Percentiles rank a stretch among this genome's conserved stretches.
Evolutionary conservation across 2,888 invertebrate species (phyloP).

Genomic region (Allolobophora icterica): DNA sequence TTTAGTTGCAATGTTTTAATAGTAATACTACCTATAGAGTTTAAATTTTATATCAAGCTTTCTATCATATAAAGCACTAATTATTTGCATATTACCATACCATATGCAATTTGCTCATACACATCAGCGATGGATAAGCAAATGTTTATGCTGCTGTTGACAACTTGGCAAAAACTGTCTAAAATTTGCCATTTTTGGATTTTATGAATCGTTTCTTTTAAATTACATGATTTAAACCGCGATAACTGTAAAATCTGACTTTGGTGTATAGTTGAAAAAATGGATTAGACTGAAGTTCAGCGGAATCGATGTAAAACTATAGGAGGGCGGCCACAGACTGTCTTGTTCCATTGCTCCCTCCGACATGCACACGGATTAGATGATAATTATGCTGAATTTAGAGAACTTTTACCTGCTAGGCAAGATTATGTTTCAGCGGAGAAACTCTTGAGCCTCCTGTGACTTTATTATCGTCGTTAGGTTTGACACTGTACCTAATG

Average conservation of each 20-base stretch:
- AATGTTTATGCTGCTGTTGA: slow-evolving; percentile 17
- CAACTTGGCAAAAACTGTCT: neutral
- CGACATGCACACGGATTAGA: neutral
- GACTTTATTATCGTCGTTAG: neutral
- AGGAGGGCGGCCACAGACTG: neutral
- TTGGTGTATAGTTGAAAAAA: neutral
- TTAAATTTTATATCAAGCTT: neutral
- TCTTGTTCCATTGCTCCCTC: neutral
- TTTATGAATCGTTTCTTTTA: neutral
- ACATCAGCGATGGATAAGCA: neutral
- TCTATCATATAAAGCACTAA: neutral
- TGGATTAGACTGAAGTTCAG: neutral
- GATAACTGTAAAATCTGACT: neutral
- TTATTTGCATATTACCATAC: too few relatives aligned
- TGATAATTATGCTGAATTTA: neutral
- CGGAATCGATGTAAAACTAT: neutral
- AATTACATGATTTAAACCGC: neutral
- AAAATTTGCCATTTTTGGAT: neutral
- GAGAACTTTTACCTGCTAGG: neutral
- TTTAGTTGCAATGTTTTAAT: neutral
- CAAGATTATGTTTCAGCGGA: neutral
- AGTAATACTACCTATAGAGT: neutral
- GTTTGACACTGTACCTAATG: neutral
- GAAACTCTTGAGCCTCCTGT: neutral
- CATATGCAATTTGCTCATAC: neutral